Base-by-base conservation (phyloP, 2,888 invertebrate species). In the Lampropteryx suffumata region DNA sequence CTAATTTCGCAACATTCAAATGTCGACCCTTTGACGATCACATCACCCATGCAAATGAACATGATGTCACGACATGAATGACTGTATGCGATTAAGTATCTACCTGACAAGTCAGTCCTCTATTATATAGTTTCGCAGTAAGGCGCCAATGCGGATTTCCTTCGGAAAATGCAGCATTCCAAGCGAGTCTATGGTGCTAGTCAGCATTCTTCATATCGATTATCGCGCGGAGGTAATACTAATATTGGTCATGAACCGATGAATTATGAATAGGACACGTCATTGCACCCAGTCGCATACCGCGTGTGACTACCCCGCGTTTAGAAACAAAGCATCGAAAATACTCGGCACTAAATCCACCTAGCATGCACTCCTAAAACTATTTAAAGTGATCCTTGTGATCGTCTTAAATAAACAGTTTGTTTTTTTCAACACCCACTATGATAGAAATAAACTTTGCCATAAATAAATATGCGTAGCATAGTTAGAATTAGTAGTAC, bases 141-240 rank as follows among this genome's bases (percentile, higher is more conserved):
- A 76, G 77, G 80, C 84, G 80, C 82, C 80, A 69, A 79, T 75
- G 83, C 90, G 87, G 87, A 89, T 88, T 87, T 88, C 89, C 86
- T 86, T 80, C 82, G 79, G 70, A 74, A 70, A 73, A 76, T 82
- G 84, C 84, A 81, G 68, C 82, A 89, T 89, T 84, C 87, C 81
- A 65, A 51, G 75, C 84, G 78, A 73, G 76, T 74, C 81, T 76
- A 61, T 49, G 62, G 62, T 63, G 67, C 85, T 81, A 85, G 78
- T 87, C 85, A 87, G 75, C 72, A 66, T 67, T 69, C 71, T 72
- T 63, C 65, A 65, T 67, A 71, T 71, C 67, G 71, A 76, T 79
- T 75, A 73, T 74, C 73, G 73, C 64, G 71, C 71, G 69, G 71
- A 71, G 74, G 69, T 70, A 71, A 66, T 67, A 57, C 55, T 59